A percentile compares a stretch with the other conserved stretches of the same genome.
Conservation (phyloP, 2,113 vertebrate species). For the Hoplias malabaricus region DNA sequence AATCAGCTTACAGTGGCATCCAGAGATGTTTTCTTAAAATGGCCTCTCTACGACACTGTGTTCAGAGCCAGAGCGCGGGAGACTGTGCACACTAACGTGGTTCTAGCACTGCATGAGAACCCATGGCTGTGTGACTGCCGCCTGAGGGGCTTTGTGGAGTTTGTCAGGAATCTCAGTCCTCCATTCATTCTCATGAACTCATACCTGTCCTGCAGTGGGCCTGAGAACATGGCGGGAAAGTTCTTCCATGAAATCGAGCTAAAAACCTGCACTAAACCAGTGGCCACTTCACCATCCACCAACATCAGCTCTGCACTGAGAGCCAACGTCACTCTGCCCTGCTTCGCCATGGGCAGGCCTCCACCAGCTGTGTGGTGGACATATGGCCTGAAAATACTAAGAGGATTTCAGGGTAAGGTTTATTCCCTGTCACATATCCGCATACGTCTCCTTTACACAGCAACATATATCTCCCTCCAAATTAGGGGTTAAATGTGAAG, state of each 20-base stretch:
- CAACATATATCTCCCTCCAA: conserved; percentile 38
- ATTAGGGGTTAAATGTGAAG: conserved; percentile 56
- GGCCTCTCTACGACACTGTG: conserved; percentile 79
- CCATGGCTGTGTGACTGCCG: conserved; percentile 90
- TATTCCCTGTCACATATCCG: conserved; percentile 33
- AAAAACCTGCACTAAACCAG: conserved; percentile 79
- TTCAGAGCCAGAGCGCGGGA: conserved; percentile 55
- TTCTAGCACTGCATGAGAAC: conserved; percentile 86
- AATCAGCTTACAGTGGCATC: conserved; percentile 89
- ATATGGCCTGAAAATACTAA: conserved; percentile 84
- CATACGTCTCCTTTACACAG: conserved; percentile 1
- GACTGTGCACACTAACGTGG: conserved; percentile 62
- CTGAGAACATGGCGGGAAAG: conserved; percentile 78
- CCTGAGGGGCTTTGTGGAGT: conserved; percentile 84
- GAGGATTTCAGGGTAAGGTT: conserved; percentile 87
- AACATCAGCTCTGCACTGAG: conserved; percentile 79
- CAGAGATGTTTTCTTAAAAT: conserved; percentile 85
- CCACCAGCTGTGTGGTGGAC: conserved; percentile 82
- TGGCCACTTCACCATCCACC: conserved; percentile 65
- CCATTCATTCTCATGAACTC: conserved; percentile 90
- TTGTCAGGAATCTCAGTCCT: conserved; percentile 76
- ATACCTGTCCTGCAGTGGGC: conserved; percentile 84
- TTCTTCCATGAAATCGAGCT: conserved; percentile 86
- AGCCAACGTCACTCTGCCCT: conserved; percentile 78
- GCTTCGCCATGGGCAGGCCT: conserved; percentile 80